Conservation (phyloP, 2,888 invertebrate species). For the Noctua janthe region DNA sequence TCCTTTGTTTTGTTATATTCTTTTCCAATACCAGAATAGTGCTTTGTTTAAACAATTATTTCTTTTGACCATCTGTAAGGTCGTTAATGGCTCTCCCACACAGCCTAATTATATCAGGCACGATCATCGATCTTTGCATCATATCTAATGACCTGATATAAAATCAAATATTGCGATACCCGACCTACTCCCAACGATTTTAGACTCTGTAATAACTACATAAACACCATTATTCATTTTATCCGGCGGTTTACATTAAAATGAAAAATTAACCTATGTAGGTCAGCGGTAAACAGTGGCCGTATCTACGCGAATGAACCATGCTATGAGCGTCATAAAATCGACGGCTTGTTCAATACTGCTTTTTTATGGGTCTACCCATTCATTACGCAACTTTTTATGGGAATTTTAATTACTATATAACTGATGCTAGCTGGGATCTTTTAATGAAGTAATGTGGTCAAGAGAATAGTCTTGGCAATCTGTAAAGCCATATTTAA, state of each 20-base stretch:
- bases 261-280: constrained; percentile 68
- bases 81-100: neutral
- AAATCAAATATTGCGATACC: constrained; percentile 35
- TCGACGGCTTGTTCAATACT: constrained; percentile 46
- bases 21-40: neutral
- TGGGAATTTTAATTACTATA: constrained; percentile 41
- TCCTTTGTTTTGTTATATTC: neutral
- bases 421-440: constrained; percentile 10
- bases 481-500: neutral
- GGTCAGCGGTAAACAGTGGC: constrained; percentile 66
- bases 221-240: constrained; percentile 33
- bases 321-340: constrained; percentile 50
- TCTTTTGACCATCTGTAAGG: neutral
- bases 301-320: constrained; percentile 60
- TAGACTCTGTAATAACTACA: constrained; percentile 31
- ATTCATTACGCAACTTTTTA: constrained; percentile 35
- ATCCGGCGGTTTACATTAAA: constrained; percentile 48
- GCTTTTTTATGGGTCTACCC: constrained; percentile 36
- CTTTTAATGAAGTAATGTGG: constrained; percentile 6
- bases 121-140: constrained; percentile 31
- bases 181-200: constrained; percentile 5
- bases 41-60: neutral
- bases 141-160: constrained; percentile 18
- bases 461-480: constrained; percentile 1
- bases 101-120: constrained; percentile 26